Evolutionary conservation across 2,113 vertebrate genomes (phyloP), one percentile per base, ranked within the genome.

Genomic region (Equus przewalskii): DNA sequence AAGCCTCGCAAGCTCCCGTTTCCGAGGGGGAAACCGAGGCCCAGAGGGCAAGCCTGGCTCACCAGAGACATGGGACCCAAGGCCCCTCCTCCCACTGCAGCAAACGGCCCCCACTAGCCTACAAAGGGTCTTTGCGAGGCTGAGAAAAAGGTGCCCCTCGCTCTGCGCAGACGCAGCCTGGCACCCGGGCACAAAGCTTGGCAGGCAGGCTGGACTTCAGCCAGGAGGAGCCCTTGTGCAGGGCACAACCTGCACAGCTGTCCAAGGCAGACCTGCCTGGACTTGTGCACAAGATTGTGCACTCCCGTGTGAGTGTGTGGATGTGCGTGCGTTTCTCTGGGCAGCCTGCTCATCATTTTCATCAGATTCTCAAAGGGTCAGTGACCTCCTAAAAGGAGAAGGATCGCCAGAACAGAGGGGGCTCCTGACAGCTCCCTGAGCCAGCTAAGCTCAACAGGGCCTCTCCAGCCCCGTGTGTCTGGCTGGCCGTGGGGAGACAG

Each of bases 331-430:
- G 2, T 12, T 21, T 62, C 41, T 33, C 81, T 1, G 22, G 36
- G 49, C n/a, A 54, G 60, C 49, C 75, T 16, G 33, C 3, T 22
- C 3, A 0, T 18, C 79, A 24, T 72, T 60, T 41, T 41, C 70
- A 10, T 51, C 60, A 30, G 56, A 46, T 46, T 54, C 82, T 67
- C 67, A 67, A 33, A 81, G 89, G 33, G 18, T 6, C 33, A 26
- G 30, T 28, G 81, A 3, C 60, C 62, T 78, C 36, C 13, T 1
- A 21, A 24, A 58, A 11, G 11, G 76, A 56, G 44, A 24, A 51
- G 9, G 5, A 22, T 2, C 2, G 2, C n/a, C 2, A 2, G 36
- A 44, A 28, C 7, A 0, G 5, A 8, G 51, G 36, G 1, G 30
- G 16, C 4, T 0, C 18, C 28, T 30, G 11, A 86, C 33, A 0